These are phyloP conservation scores for Ciconia boyciana DNA, from an alignment of 2,113 vertebrate species.

Conservation along the genomic window DNA sequence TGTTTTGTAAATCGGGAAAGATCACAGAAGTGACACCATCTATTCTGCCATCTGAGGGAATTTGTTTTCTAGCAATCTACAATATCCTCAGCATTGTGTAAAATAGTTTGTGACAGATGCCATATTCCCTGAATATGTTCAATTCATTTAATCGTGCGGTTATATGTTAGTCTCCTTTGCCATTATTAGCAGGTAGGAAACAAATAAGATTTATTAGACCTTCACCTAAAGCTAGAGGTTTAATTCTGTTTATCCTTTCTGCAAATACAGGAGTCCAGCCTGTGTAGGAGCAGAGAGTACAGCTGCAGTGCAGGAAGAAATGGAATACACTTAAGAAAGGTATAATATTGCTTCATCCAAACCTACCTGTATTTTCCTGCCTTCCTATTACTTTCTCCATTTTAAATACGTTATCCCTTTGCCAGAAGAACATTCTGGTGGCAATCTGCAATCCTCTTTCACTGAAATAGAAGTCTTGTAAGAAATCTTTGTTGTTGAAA, in stretches of 20 bases:
- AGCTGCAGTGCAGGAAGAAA: neutral
- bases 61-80: neutral
- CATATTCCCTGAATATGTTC: neutral
- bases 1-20: neutral
- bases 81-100: neutral
- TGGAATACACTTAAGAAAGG: neutral
- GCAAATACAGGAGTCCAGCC: neutral
- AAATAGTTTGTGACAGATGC: neutral
- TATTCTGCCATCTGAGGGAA: neutral
- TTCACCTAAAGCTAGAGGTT: neutral
- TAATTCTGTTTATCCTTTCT: neutral
- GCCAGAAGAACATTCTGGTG: neutral
- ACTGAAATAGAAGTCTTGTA: constrained; percentile 24
- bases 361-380: neutral
- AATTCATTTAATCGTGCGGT: neutral
- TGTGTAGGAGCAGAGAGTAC: neutral
- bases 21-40: neutral
- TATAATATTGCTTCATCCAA: neutral
- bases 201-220: neutral
- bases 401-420: neutral
- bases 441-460: constrained; percentile 20
- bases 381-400: neutral
- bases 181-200: neutral
- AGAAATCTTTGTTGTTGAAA: constrained; percentile 52
- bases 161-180: neutral